Percentiles rank a stretch among this genome's conserved stretches.
These are phyloP conservation scores for Rotaria sp. DNA, from an alignment of 2,888 invertebrate species.

Conservation along the genomic window DNA sequence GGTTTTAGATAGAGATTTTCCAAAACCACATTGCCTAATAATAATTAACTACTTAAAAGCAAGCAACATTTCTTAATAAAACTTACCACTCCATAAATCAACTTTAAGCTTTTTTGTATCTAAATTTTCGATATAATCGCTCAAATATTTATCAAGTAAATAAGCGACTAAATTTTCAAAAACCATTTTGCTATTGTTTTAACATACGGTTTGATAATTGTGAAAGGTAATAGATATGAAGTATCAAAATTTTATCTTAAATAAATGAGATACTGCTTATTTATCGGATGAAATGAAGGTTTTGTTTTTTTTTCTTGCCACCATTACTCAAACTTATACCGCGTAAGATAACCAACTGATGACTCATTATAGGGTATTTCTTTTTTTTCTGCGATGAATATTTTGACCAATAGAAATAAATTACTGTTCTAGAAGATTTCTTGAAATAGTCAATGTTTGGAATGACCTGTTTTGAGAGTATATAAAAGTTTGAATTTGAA, in stretches of 20 bases:
- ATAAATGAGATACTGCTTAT: neutral
- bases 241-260: neutral
- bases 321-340: too few relatives aligned
- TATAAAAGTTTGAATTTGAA: neutral
- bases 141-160: slow-evolving; percentile 39
- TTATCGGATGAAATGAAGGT: too few relatives aligned
- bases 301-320: too few relatives aligned
- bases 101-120: slow-evolving; percentile 39
- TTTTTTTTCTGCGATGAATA: neutral
- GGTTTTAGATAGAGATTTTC: slow-evolving; percentile 38
- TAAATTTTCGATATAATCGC: slow-evolving; percentile 40
- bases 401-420: neutral
- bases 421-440: too few relatives aligned
- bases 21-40: slow-evolving; percentile 34
- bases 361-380: neutral
- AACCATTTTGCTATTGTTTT: slow-evolving; percentile 31
- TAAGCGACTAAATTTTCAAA: slow-evolving; percentile 37
- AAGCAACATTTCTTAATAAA: neutral
- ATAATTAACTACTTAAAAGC: neutral
- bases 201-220: neutral
- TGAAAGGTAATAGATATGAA: neutral
- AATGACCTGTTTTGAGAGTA: neutral
- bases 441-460: neutral
- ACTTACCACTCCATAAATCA: slow-evolving; percentile 39
- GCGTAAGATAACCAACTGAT: neutral